Evolutionary conservation across 2,888 invertebrate genomes (phyloP).

Genomic region (Plebejus anna): DNA sequence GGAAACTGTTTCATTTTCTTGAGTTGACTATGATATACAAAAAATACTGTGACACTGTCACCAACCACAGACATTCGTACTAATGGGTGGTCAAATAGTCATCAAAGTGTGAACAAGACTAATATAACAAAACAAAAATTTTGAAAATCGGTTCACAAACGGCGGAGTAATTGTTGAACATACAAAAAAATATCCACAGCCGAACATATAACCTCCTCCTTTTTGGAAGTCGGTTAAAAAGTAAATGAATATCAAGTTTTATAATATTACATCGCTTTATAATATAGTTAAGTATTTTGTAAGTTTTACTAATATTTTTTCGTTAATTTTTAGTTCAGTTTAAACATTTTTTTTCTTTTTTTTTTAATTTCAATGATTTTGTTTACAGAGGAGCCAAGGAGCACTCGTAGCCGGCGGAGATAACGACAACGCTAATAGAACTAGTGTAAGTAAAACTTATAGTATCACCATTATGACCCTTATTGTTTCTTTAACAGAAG

Average conservation of each 20-base stretch:
- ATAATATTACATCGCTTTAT: not conserved
- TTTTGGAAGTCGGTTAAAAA: not conserved
- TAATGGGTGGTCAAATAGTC: not conserved
- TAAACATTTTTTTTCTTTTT: not conserved
- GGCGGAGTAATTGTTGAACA: too few species aligned
- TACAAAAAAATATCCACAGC: too few species aligned
- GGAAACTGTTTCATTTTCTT: not conserved
- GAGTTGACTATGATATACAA: not conserved
- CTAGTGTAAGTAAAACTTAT: not conserved
- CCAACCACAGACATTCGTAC: not conserved
- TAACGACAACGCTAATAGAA: not conserved
- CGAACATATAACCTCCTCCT: too few species aligned
- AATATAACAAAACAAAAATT: too few species aligned
- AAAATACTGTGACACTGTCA: not conserved
- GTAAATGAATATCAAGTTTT: not conserved
- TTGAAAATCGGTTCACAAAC: too few species aligned
- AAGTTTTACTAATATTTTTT: not conserved
- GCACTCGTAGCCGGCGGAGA: slow-evolving; percentile 14
- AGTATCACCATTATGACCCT: not conserved
- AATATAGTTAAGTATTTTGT: not conserved
- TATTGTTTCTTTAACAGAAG: too few species aligned
- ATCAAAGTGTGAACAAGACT: not conserved
- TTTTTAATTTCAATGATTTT: not conserved
- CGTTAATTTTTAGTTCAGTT: not conserved
- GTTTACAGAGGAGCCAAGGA: slow-evolving; percentile 16